Base-by-base conservation (phyloP, 2,113 vertebrate species). In the Syngnathus scovelli region DNA sequence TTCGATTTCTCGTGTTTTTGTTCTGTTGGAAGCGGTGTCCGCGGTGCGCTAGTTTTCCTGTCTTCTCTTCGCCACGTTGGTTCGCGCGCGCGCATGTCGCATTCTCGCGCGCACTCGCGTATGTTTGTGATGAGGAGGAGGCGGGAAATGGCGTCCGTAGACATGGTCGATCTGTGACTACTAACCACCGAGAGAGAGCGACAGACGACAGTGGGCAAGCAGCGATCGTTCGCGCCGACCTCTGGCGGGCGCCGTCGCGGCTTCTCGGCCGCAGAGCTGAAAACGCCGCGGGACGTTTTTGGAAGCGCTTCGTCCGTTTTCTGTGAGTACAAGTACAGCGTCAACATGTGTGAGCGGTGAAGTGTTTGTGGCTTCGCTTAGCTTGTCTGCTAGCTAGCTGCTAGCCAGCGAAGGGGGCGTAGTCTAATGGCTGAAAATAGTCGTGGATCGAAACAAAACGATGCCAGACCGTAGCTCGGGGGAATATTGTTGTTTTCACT, bases 131-230 rank as follows among this genome's bases (percentile, higher is more conserved):
- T 80, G 83, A 88, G 61, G 61, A 62, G 55, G 55, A 58, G 87
- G 88, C 88, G 87, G 88, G 88, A 90, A 90, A 90, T 90, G 87
- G 88, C 88, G 88, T 83, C 88, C 61, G 56, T 72, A 70, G 79
- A 81, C 77, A 77, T 68, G 83, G 86, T 72, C 66, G 71, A 68
- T 84, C 69, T 76, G 78, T 86, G 76, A 86, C 52, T 67, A 86
- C 52, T 67, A 64, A 75, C 82, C 64, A 65, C 65, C 68, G 79
- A 15, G 23, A 85, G 78, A 15, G 23, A 85, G 78, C 74, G 49
- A 77, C 74, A 60, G 43, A 80, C 77, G 61, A 74, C 74, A 63
- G 75, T 61, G 82, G 85, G 77, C 77, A 67, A 70, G 78, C 74
- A 56, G 74, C 74, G 67, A 71, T 74, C 71, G 64, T 36, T 82